These are phyloP conservation scores for Acrocephalus kingi DNA, from an alignment of 2,113 vertebrate species.

Conservation along the genomic window DNA sequence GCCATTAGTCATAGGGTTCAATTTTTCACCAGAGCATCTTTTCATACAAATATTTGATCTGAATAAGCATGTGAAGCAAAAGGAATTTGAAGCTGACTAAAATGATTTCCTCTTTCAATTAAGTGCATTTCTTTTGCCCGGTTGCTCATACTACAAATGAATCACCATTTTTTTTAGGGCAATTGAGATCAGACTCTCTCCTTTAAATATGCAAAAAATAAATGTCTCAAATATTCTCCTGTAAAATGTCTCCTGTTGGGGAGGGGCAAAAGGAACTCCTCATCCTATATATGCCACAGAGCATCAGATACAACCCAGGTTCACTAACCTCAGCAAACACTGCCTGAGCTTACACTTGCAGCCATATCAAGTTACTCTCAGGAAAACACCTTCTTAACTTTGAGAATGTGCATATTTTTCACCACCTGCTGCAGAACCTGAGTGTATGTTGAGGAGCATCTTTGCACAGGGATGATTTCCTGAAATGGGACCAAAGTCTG, in stretches of 20 bases:
- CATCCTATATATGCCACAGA: not conserved
- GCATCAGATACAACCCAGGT: not conserved
- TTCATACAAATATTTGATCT: constrained; percentile 1
- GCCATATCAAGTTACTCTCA: not conserved
- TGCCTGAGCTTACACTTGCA: not conserved
- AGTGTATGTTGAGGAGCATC: not conserved
- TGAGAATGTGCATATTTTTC: not conserved
- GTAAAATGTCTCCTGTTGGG: not conserved
- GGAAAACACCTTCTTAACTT: not conserved
- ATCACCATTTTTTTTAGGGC: not conserved
- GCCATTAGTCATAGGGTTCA: not conserved
- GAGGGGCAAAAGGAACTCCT: not conserved
- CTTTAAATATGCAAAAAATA: not conserved
- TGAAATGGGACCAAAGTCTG: not conserved
- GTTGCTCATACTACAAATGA: not conserved
- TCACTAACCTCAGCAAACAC: not conserved
- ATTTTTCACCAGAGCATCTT: constrained; percentile 35
- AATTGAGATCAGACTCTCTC: not conserved
- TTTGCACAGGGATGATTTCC: not conserved
- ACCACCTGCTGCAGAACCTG: not conserved
- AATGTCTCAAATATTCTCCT: not conserved
- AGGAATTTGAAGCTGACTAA: constrained; percentile 3
- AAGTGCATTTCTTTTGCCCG: not conserved
- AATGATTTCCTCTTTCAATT: constrained; percentile 12
- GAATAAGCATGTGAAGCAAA: constrained; percentile 10